These are phyloP conservation scores for Anthonomus grandis DNA, from an alignment of 1,140 invertebrate species.

Conservation along the genomic window DNA sequence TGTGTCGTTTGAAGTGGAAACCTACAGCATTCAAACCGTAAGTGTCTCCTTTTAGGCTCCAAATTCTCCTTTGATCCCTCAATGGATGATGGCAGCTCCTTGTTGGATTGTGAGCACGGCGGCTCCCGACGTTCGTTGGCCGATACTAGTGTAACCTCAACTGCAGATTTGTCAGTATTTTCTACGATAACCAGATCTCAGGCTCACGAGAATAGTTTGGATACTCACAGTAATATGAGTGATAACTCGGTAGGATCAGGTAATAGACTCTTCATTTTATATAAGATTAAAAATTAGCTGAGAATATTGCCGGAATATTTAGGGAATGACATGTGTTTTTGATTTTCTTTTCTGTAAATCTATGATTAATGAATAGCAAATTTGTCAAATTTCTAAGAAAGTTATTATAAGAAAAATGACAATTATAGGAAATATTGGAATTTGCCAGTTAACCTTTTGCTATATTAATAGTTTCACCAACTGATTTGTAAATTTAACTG, in stretches of 20 bases:
- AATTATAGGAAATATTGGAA: no score
- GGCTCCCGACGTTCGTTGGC: conserved; percentile 74
- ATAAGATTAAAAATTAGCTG: background rate
- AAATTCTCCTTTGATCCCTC: conserved; percentile 67
- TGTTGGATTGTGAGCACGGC: conserved; percentile 54
- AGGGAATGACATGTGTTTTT: no score
- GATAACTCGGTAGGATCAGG: conserved; percentile 59
- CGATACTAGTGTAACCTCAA: conserved; percentile 79
- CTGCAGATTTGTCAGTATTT: conserved; percentile 75
- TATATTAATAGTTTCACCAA: no score
- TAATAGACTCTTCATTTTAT: conserved; percentile 6
- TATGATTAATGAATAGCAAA: no score
- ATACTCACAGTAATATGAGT: conserved; percentile 70
- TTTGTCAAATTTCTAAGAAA: no score
- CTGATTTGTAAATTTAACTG: no score
- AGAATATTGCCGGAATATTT: background rate
- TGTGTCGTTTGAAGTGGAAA: no score
- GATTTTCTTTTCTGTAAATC: no score
- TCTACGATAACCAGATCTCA: conserved; percentile 70
- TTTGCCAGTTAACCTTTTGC: no score
- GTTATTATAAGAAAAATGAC: no score
- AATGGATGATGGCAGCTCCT: conserved; percentile 64
- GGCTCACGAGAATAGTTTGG: conserved; percentile 68
- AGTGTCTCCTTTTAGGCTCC: conserved; percentile 56
- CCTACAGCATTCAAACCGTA: no score